Evolutionary conservation across 2,888 invertebrate species (phyloP), one percentile per base, ranked within the genome.

Genomic region (Biston stratarius): DNA sequence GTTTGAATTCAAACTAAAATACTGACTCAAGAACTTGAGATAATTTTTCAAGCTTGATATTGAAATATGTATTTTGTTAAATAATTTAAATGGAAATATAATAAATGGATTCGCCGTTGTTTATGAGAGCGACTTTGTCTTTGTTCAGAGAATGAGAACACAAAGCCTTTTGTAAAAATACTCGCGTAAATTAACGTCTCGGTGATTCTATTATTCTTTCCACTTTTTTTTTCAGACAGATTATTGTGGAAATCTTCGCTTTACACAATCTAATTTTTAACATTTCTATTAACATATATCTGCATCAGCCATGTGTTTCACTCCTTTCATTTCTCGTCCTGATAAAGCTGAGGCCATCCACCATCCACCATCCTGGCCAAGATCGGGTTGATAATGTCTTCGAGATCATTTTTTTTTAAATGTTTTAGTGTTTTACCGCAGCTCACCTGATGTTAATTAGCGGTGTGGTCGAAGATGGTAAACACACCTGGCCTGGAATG

Each of bases 141-240:
- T 24, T n/a, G 42, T 44, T 33, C 12, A 8, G 24, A 12, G 42
- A 55, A 57, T 5, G 42, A 42, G 42, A 55, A 64, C 44, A 53
- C 44, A 56, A 42, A 36, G n/a, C 58, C 10, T 61, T 14, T 47
- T 64, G 12, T 58, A 52, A 53, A 45, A 40, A 45, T 11, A 14
- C 34, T n/a, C 0, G 64, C 0, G 55, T 48, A 44, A 44, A 55
- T 55, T 42, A 55, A 42, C 55, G 55, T 42, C 12, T 55, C 42
- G 12, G 6, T n/a, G 42, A 33, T 24, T 55, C 42, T 12, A 55
- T 55, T 55, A 24, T 55, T 55, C 12, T 55, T 55, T n/a, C 6
- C 3, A 24, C 3, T 24, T 5, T 9, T 44, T 55, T 55, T 38
- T 11, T 14, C 10, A 38, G 38, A 24, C 42, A 33, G 55, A 33